Conservation (phyloP, 2,113 vertebrate genomes). For the Cathartes aura region DNA sequence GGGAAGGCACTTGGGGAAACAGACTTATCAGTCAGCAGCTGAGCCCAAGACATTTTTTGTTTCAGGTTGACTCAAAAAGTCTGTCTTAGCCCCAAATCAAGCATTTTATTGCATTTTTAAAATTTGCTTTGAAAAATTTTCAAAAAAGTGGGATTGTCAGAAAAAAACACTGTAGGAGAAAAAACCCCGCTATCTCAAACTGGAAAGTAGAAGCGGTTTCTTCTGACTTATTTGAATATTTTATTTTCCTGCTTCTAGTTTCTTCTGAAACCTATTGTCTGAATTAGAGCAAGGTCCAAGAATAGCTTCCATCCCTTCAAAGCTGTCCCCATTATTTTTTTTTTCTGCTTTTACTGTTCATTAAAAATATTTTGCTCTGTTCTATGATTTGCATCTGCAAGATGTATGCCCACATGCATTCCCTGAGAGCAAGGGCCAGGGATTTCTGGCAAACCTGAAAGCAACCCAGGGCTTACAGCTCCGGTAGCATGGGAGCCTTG, state of each 20-base stretch:
- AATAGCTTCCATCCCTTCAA: background rate
- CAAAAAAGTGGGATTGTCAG: background rate
- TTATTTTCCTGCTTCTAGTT: background rate
- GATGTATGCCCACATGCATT: background rate
- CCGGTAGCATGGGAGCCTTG: background rate
- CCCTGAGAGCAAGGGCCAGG: background rate
- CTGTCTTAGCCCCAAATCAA: background rate
- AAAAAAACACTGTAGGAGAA: background rate
- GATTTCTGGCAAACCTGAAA: background rate
- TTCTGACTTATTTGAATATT: background rate
- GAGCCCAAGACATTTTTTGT: background rate
- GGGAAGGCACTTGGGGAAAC: background rate
- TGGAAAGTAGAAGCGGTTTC: background rate
- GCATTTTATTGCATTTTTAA: background rate
- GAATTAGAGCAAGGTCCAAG: background rate
- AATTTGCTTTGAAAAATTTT: background rate
- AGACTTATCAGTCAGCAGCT: background rate
- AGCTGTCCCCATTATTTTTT: background rate
- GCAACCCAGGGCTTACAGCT: background rate
- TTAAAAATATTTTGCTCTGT: background rate
- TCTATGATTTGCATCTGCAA: background rate
- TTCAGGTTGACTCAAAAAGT: background rate
- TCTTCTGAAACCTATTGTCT: background rate
- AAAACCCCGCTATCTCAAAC: fast-evolving
- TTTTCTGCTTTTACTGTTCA: background rate